A percentile compares a stretch with the other conserved stretches of the same genome.
Conservation (phyloP, 2,888 invertebrate genomes). For the Scaeva pyrastri region DNA sequence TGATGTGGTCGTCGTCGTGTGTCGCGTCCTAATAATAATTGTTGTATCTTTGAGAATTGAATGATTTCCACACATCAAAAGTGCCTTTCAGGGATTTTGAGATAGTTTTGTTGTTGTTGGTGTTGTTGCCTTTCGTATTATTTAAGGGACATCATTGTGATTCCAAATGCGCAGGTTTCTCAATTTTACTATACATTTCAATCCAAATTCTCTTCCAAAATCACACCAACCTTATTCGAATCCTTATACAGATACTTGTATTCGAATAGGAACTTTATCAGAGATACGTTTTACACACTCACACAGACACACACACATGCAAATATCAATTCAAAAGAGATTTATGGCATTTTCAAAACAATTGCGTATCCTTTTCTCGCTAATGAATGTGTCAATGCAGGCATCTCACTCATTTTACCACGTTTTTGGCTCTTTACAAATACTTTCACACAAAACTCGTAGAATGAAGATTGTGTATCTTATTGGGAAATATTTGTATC, state of each 20-base stretch:
- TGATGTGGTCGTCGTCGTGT: constrained; percentile 42
- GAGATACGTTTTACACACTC: background rate
- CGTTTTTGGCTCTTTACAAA: constrained; percentile 53
- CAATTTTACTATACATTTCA: background rate
- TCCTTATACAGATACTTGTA: constrained; percentile 11
- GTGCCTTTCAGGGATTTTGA: constrained; percentile 65
- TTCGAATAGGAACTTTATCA: constrained; percentile 27
- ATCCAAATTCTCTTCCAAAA: constrained; percentile 46
- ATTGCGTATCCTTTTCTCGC: constrained; percentile 59
- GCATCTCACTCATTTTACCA: constrained; percentile 56
- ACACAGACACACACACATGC: background rate
- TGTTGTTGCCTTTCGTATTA: background rate
- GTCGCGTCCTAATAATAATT: constrained; percentile 62
- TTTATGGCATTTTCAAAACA: constrained; percentile 78
- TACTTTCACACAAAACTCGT: background rate
- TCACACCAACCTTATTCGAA: background rate
- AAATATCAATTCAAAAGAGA: constrained; percentile 70
- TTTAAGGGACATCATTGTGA: background rate
- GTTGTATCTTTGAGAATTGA: constrained; percentile 65
- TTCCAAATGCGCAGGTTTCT: constrained; percentile 46
- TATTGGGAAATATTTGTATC: constrained; percentile 54
- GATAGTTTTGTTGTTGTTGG: background rate
- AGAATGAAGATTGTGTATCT: constrained; percentile 31
- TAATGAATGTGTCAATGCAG: background rate
- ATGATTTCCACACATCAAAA: constrained; percentile 72